Percentiles rank a stretch among this genome's conserved stretches.
Evolutionary conservation across 2,797 vertebrate species (phyloP).

Genomic region (Epinephelus awoara): DNA sequence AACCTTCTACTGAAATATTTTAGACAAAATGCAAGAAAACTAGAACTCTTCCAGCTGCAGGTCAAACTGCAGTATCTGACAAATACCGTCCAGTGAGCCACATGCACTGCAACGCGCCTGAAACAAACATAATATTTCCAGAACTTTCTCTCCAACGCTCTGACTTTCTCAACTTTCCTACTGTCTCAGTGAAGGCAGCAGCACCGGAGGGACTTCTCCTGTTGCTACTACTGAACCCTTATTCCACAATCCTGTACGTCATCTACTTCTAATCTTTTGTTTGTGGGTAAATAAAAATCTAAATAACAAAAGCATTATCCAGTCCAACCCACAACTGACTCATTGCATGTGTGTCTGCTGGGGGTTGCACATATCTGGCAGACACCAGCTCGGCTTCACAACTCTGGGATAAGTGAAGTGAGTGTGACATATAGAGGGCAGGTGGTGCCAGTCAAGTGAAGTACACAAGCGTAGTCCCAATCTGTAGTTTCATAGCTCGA

Average conservation of each 20-base stretch:
- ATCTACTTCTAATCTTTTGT: conserved; percentile 31
- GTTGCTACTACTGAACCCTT: background rate
- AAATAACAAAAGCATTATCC: conserved; percentile 45
- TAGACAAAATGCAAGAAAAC: conserved; percentile 30
- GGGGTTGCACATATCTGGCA: conserved; percentile 71
- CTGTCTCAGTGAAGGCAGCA: conserved; percentile 26
- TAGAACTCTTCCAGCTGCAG: conserved; percentile 38
- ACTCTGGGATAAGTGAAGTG: conserved; percentile 72
- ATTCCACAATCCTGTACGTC: conserved; percentile 5
- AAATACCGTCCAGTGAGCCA: conserved; percentile 33
- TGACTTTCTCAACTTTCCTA: conserved; percentile 44
- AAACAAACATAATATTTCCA: conserved; percentile 23
- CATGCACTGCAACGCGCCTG: background rate
- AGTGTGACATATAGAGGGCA: conserved; percentile 80
- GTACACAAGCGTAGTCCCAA: conserved; percentile 85
- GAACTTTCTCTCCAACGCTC: conserved; percentile 29
- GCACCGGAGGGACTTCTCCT: conserved; percentile 14
- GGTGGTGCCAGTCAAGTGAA: conserved; percentile 87
- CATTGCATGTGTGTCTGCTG: conserved; percentile 56
- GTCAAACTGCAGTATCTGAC: conserved; percentile 37
- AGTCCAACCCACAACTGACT: conserved; percentile 50
- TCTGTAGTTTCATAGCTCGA: conserved; percentile 76
- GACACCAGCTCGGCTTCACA: conserved; percentile 66
- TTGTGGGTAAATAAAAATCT: conserved; percentile 48
- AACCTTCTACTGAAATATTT: conserved; percentile 19